Percentiles rank a stretch among this genome's conserved stretches.
phyloP scores from a whole-genome alignment of 2,113 vertebrate genomes.

The Pollachius pollachius region DNA sequence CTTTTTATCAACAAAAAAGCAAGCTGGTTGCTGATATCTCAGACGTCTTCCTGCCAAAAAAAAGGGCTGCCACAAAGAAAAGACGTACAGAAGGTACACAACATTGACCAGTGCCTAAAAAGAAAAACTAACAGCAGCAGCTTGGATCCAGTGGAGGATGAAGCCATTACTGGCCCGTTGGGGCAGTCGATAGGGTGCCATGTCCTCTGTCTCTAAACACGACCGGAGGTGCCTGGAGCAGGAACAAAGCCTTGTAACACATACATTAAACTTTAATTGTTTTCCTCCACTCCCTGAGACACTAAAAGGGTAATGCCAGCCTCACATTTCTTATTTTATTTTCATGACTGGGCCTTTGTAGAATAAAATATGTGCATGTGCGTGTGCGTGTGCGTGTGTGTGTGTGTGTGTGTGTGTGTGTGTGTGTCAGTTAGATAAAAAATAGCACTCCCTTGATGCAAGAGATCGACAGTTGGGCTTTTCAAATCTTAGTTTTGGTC shows the following conservation, averaged over 20 bases:
- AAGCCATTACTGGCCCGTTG: constrained; percentile 81
- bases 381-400: neutral
- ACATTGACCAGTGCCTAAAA: too few relatives aligned
- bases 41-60: too few relatives aligned
- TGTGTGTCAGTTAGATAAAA: constrained; percentile 51
- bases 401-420: constrained; percentile 51
- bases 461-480: constrained; percentile 94
- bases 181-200: constrained; percentile 71
- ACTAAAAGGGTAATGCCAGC: constrained; percentile 85
- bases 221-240: constrained; percentile 80
- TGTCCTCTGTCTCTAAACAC: constrained; percentile 81
- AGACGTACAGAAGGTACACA: too few relatives aligned
- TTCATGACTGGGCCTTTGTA: constrained; percentile 85
- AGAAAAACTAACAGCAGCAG: too few relatives aligned
- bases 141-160: constrained; percentile 53
- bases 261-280: constrained; percentile 91
- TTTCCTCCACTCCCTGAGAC: constrained; percentile 73
- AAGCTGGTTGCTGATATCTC: too few relatives aligned
- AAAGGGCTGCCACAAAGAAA: too few relatives aligned
- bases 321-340: constrained; percentile 64
- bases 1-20: too few relatives aligned
- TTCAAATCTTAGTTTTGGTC: constrained; percentile 99
- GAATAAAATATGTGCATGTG: constrained; percentile 76
- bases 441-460: constrained; percentile 90
- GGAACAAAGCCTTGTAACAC: constrained; percentile 85